phyloP scores from a whole-genome alignment of 2,113 vertebrate genomes.

The Eidolon helvum region DNA sequence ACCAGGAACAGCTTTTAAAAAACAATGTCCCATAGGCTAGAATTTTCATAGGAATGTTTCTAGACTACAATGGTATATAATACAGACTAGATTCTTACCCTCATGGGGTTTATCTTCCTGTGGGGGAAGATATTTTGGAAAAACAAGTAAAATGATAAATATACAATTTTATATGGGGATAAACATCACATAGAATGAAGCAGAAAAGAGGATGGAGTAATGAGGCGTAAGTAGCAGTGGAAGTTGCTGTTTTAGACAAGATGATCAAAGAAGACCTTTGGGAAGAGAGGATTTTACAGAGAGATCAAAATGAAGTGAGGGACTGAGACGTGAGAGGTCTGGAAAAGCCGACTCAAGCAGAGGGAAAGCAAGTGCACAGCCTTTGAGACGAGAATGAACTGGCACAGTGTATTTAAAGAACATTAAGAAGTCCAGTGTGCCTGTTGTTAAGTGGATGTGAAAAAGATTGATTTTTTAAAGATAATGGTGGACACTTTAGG shows the following conservation, averaged over 20 bases:
- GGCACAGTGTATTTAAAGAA: background rate
- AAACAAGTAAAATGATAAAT: background rate
- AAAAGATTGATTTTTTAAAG: background rate
- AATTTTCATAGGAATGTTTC: background rate
- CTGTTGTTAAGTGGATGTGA: background rate
- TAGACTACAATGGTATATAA: background rate
- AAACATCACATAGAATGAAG: background rate
- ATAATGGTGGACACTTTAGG: background rate
- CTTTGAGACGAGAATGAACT: background rate
- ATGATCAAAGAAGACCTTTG: background rate
- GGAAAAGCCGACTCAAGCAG: background rate
- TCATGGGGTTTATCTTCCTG: background rate
- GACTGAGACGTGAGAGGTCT: background rate
- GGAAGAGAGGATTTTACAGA: background rate
- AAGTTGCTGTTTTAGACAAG: background rate
- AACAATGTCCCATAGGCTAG: background rate
- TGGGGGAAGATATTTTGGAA: background rate
- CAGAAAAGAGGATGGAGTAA: background rate
- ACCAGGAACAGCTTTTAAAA: background rate
- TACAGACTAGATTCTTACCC: background rate
- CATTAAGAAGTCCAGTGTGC: background rate
- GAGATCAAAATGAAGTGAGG: background rate
- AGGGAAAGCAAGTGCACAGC: background rate
- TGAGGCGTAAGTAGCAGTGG: no score
- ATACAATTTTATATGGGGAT: background rate